Evolutionary conservation across 2,888 invertebrate species (phyloP).

Genomic region (Venusia cambrica): DNA sequence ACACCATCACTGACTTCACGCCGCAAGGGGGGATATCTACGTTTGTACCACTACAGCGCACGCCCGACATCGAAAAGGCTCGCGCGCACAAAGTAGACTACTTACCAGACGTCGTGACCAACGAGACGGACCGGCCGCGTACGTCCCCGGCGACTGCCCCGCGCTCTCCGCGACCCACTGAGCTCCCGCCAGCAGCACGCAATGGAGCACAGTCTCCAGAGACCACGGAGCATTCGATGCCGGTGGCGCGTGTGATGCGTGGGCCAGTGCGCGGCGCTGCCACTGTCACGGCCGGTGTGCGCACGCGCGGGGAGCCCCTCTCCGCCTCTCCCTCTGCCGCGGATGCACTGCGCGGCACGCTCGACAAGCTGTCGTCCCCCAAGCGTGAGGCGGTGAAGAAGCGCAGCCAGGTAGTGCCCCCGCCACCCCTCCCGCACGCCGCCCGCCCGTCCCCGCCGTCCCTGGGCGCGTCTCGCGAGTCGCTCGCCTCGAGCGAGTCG

Average conservation of each 20-base stretch:
- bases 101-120: conserved; percentile 71
- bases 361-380: conserved; percentile 74
- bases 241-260: conserved; percentile 87
- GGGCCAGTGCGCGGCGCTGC: conserved; percentile 88
- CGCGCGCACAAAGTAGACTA: conserved; percentile 71
- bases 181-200: conserved; percentile 33
- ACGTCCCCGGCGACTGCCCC: conserved; percentile 30
- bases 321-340: conserved; percentile 54
- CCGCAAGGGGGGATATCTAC: conserved; percentile 62
- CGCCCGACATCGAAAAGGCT: conserved; percentile 74
- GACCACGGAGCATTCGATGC: conserved; percentile 82
- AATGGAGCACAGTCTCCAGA: too few relatives aligned
- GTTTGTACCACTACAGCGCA: conserved; percentile 72
- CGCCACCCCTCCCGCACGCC: conserved; percentile 50
- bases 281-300: conserved; percentile 82
- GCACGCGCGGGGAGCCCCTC: conserved; percentile 74
- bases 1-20: conserved; percentile 75
- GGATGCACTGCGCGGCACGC: conserved; percentile 73
- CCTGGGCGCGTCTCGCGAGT: conserved; percentile 59
- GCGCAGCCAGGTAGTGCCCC: conserved; percentile 58
- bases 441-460: conserved; percentile 42
- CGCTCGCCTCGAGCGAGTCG: conserved; percentile 56
- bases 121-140: conserved; percentile 50
- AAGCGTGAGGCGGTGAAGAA: conserved; percentile 52
- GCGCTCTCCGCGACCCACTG: conserved; percentile 36